These are phyloP conservation scores for Sceliomorpha sp. DNA, from an alignment of 2,888 invertebrate species.

Conservation along the genomic window DNA sequence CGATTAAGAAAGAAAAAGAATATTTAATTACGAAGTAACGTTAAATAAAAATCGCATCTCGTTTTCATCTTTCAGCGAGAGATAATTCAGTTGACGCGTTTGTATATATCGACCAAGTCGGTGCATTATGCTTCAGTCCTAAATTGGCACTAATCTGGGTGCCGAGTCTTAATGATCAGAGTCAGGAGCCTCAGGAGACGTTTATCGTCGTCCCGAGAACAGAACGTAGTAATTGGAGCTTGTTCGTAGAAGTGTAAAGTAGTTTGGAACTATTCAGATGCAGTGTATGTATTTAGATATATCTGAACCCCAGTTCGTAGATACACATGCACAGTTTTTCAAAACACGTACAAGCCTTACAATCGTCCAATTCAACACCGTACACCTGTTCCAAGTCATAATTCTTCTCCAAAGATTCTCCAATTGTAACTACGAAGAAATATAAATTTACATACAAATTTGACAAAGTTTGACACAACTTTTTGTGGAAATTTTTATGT, in stretches of 20 bases:
- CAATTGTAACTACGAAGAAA: no score
- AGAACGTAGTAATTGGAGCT: conserved; percentile 55
- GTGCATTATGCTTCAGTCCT: conserved; percentile 55
- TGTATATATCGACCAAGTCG: conserved; percentile 55
- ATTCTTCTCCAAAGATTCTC: no score
- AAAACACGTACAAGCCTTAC: no score
- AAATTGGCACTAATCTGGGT: conserved; percentile 58
- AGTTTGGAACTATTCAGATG: conserved; percentile 46
- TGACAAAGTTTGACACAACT: no score
- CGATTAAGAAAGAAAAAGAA: background rate
- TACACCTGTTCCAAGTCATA: no score
- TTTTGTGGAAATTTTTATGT: no score
- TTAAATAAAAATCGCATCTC: conserved; percentile 38
- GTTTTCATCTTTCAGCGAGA: conserved; percentile 21
- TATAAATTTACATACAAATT: no score
- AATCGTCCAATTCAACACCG: no score
- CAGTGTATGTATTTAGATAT: conserved; percentile 24
- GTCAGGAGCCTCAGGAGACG: conserved; percentile 49
- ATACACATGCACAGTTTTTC: no score
- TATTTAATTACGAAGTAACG: conserved; percentile 13
- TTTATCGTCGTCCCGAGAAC: conserved; percentile 49
- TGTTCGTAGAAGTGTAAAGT: conserved; percentile 54
- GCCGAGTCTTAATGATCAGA: conserved; percentile 57
- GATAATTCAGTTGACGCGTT: conserved; percentile 49
- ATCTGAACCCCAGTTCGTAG: no score